Evolutionary conservation across 2,888 invertebrate species (phyloP).

Genomic region (Lamproptera curius): DNA sequence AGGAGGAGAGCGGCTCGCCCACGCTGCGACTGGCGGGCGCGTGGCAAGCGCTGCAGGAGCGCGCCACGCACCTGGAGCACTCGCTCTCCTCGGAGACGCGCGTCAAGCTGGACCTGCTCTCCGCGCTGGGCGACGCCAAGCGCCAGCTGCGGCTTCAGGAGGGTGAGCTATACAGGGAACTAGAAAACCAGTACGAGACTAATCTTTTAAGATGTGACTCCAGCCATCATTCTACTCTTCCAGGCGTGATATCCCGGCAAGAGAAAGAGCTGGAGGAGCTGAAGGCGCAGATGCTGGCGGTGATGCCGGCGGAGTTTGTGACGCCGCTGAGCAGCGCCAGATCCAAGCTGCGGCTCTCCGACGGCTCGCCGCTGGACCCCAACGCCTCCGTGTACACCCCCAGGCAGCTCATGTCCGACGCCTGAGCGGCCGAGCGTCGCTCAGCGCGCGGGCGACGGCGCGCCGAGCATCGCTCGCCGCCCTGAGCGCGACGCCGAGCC

Average conservation of each 20-base stretch:
- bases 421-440: conserved; percentile 33
- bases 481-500: conserved; percentile 6
- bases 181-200: no score
- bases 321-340: conserved; percentile 34
- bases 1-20: conserved; percentile 42
- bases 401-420: conserved; percentile 76
- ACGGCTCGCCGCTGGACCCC: conserved; percentile 83
- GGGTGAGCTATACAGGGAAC: conserved; percentile 64
- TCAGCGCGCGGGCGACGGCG: no score
- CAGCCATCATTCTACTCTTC: no score
- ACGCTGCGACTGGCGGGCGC: conserved; percentile 57
- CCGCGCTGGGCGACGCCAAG: conserved; percentile 97
- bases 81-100: conserved; percentile 97
- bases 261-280: conserved; percentile 95
- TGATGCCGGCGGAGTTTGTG: conserved; percentile 86
- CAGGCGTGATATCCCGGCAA: conserved; percentile 89
- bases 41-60: conserved; percentile 90
- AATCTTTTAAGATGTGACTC: no score
- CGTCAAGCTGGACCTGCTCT: conserved; percentile 98
- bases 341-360: conserved; percentile 51
- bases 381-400: conserved; percentile 96
- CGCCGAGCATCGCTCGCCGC: no score
- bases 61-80: conserved; percentile 94
- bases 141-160: conserved; percentile 92
- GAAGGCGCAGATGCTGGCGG: conserved; percentile 95